These are phyloP conservation scores for Drosophila chauvacae DNA, from an alignment of 1,140 invertebrate species.

Conservation along the genomic window DNA sequence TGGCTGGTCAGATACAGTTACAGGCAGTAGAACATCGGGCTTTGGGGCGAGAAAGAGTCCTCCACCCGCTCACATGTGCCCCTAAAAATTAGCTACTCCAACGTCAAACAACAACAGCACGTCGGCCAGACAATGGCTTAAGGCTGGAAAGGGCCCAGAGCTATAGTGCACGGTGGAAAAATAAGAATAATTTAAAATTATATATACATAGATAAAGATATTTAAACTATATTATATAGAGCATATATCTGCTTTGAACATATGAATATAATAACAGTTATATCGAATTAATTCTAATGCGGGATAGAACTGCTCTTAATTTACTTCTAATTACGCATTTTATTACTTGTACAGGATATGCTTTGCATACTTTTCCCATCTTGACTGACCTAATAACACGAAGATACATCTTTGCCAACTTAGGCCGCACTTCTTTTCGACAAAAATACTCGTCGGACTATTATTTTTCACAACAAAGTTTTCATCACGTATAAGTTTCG, in stretches of 20 bases:
- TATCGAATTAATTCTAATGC: not conserved
- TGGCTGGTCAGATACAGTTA: constrained; percentile 63
- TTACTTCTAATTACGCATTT: no score
- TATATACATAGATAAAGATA: no score
- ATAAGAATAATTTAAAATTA: not conserved
- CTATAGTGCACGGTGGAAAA: not conserved
- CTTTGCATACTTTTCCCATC: not conserved
- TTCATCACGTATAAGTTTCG: constrained; percentile 12
- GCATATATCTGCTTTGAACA: not conserved
- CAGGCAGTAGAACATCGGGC: constrained; percentile 28
- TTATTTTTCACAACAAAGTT: constrained; percentile 12
- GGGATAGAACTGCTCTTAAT: not conserved
- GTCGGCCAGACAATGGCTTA: constrained; percentile 23
- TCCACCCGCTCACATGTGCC: constrained; percentile 23
- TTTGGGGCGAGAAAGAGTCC: not conserved
- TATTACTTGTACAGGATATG: not conserved
- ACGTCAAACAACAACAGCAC: constrained; percentile 31
- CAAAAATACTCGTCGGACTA: constrained; percentile 1
- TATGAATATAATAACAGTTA: not conserved
- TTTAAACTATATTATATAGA: not conserved
- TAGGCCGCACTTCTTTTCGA: not conserved
- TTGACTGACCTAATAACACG: not conserved
- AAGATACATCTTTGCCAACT: not conserved
- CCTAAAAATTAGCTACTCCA: constrained; percentile 49
- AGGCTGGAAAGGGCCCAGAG: not conserved